Base-by-base conservation (phyloP, 2,888 invertebrate species). In the Drosophila mulleri region DNA sequence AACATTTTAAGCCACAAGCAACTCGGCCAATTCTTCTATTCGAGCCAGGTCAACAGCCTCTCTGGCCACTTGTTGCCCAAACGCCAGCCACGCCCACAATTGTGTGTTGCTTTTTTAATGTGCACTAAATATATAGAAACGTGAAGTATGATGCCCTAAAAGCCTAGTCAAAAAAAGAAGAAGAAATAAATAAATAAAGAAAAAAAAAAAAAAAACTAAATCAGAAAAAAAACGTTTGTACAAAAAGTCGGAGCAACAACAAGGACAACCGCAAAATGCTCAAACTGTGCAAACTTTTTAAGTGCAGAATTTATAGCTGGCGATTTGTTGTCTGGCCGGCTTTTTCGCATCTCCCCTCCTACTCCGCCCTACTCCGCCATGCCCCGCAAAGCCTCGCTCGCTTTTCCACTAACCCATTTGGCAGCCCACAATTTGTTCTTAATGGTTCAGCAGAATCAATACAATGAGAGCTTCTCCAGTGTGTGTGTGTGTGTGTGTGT, bases 271-370 rank as follows among this genome's bases (percentile, higher is more conserved):
- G 48, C 61, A 70, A 62, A 61, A 75, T 63, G 58, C 71, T 62
- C 53, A 82, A 78, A 85, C 75, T 78, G 85, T 81, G 73, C 69
- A 83, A 86, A 88, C 78, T 88, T 86, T 83, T 88, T 88, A 86
- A 86, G 87, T 83, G 76, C 89, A 86, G 69, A 86, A 86, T 88
- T 86, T 86, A 86, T 86, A 72, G 87, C 87, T 69, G 72, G 81
- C 83, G 83, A 86, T 88, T 86, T 81, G 87, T 86, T 83, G 83
- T 82, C 83, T 87, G 88, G 84, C 67, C 75, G 52, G 61, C 54
- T 59, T 66, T 66, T 64, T 35, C n/a, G 2, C 20, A 26, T 53
- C 54, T 20, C 26, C n/a, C 54, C 14, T 2, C 50, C 32, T 18
- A 32, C 16, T 8, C 8, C 42, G 20, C 9, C 57, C 23, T 32